These are phyloP conservation scores for Saccostrea cuccullata DNA, from an alignment of 1,140 invertebrate genomes.

Conservation along the genomic window DNA sequence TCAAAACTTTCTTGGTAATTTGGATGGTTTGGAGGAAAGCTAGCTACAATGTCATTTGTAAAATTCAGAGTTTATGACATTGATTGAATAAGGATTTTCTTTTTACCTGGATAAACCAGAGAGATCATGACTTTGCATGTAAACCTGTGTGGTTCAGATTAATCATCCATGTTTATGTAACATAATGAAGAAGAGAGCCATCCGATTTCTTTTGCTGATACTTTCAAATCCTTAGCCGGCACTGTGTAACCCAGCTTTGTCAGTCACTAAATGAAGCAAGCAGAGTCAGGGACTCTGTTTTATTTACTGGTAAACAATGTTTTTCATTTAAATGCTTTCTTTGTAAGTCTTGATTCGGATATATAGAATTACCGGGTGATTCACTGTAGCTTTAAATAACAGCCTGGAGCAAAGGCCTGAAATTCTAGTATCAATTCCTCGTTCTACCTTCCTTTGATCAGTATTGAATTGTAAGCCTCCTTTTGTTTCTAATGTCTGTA, in stretches of 20 bases:
- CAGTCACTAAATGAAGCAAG: constrained; percentile 24
- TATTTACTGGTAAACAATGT: constrained; percentile 34
- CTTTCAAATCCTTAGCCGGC: neutral
- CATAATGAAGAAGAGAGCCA: neutral
- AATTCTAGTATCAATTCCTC: constrained; percentile 22
- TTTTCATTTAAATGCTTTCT: constrained; percentile 36
- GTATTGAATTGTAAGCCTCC: constrained; percentile 2
- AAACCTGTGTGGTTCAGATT: neutral
- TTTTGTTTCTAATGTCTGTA: constrained; percentile 31
- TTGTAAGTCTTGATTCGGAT: constrained; percentile 18
- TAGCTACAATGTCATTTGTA: too few species aligned
- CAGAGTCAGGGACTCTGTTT: constrained; percentile 20
- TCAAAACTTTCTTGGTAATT: too few species aligned
- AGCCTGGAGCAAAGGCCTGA: neutral
- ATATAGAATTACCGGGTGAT: constrained; percentile 28
- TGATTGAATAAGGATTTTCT: too few species aligned
- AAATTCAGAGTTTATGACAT: too few species aligned
- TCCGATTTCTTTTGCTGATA: neutral
- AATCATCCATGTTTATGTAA: constrained; percentile 15
- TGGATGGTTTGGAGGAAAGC: too few species aligned
- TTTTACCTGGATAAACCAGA: neutral
- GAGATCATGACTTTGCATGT: constrained; percentile 6
- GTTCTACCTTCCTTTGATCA: constrained; percentile 15
- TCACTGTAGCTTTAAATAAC: constrained; percentile 26
- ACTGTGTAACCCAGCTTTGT: constrained; percentile 12